phyloP scores from a whole-genome alignment of 1,140 invertebrate genomes.

The Tyrophagus putrescentiae region DNA sequence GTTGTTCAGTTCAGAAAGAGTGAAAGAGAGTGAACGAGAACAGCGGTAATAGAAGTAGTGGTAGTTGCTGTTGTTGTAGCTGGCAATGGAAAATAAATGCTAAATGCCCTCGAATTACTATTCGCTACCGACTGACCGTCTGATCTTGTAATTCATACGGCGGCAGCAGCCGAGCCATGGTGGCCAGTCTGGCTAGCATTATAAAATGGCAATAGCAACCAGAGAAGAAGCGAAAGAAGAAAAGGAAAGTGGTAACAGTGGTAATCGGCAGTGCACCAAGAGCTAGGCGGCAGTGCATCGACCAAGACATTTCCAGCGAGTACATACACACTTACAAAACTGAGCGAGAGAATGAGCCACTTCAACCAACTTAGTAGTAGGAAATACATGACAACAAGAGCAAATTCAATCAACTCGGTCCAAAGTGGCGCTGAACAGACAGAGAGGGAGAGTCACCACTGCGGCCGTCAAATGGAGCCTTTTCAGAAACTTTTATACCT shows the following conservation, averaged over 20 bases:
- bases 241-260: too few species aligned
- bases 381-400: constrained; percentile 10
- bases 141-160: constrained; percentile 14
- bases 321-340: constrained; percentile 1
- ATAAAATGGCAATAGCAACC: too few species aligned
- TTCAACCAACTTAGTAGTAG: constrained; percentile 3
- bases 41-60: too few species aligned
- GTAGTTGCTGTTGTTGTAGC: too few species aligned
- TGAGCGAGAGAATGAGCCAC: background rate
- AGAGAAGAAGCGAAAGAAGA: too few species aligned
- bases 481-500: constrained; percentile 15
- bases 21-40: too few species aligned
- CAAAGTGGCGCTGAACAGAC: background rate
- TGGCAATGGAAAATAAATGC: background rate
- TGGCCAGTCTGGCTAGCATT: background rate
- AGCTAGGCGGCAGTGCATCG: too few species aligned
- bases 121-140: background rate
- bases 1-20: too few species aligned
- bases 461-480: background rate
- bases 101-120: background rate
- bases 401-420: constrained; percentile 9
- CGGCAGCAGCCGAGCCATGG: constrained; percentile 1
- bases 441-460: background rate
- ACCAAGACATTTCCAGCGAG: too few species aligned
- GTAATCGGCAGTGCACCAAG: too few species aligned